Conservation (phyloP, 2,888 invertebrate genomes). For the Drosophila longiperda region DNA sequence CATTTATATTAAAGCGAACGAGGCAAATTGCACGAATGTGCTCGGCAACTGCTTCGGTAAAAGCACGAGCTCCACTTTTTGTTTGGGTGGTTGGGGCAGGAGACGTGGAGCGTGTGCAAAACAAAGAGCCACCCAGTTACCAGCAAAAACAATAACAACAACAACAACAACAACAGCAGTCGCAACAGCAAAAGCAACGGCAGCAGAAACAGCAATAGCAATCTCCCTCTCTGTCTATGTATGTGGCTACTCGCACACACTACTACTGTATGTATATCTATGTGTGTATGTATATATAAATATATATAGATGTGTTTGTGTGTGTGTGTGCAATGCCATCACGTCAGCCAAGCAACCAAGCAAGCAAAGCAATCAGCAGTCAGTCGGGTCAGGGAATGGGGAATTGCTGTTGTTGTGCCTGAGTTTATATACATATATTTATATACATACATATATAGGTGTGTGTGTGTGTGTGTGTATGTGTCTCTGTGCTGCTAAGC, state of each 20-base stretch:
- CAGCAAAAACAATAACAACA: slow-evolving; percentile 51
- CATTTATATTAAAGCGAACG: slow-evolving; percentile 62
- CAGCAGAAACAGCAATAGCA: slow-evolving; percentile 28
- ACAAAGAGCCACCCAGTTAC: slow-evolving; percentile 71
- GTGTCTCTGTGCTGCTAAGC: slow-evolving; percentile 65
- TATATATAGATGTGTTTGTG: slow-evolving; percentile 13
- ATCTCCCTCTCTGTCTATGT: slow-evolving; percentile 34
- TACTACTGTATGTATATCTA: slow-evolving; percentile 6
- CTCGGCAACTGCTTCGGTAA: slow-evolving; percentile 51
- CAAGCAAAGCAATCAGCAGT: slow-evolving; percentile 81
- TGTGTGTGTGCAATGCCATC: slow-evolving; percentile 73
- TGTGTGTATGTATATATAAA: slow-evolving; percentile 15
- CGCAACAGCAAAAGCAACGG: slow-evolving; percentile 23
- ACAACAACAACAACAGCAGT: slow-evolving; percentile 31
- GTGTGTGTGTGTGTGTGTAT: slow-evolving; percentile 27
- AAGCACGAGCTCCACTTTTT: slow-evolving; percentile 40
- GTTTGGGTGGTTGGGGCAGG: slow-evolving; percentile 1
- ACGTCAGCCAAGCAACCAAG: slow-evolving; percentile 73
- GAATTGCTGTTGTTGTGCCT: slow-evolving; percentile 63
- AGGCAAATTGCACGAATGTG: slow-evolving; percentile 52
- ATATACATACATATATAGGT: slow-evolving; percentile 14
- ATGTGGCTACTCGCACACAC: slow-evolving; percentile 35
- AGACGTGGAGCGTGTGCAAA: slow-evolving; percentile 54
- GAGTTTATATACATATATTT: slow-evolving; percentile 36
- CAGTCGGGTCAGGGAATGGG: slow-evolving; percentile 70